Evolutionary conservation across 2,888 invertebrate species (phyloP), one percentile per base, ranked within the genome.

Genomic region (Tyria jacobaeae): DNA sequence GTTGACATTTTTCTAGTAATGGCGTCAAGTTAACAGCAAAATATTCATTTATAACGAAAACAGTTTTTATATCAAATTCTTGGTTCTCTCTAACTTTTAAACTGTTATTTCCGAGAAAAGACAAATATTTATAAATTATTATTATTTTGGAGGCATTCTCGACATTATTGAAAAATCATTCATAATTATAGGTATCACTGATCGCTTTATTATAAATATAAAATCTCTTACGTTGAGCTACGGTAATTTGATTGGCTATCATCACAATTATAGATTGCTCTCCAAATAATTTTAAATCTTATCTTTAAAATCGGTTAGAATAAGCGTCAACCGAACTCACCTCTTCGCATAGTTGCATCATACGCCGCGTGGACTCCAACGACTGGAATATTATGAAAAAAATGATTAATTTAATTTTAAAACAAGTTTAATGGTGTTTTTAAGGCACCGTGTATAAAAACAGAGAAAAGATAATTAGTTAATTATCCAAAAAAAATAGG

Each of bases 341-440:
- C 97, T 98, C 98, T 94, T 98, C 98, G 91, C 98, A 98, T 93
- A 98, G 95, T 79, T 96, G 95, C 95, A 98, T 95, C 98, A 98
- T 98, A 82, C 98, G 97, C 86, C 98, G 95, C 73, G 98, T 98
- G 85, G 97, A 97, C 90, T 98, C 98, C 96, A 98, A 90, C 57
- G 98, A 98, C 98, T 97, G 95, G 87, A 97, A 97, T 86, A 7
- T 50, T 69, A 61, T 49, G 70, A 70, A 48, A 60, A 64, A n/a
- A n/a, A n/a, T n/a, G n/a, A n/a, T n/a, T n/a, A n/a, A n/a, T n/a
- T n/a, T n/a, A n/a, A 54, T 53, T n/a, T 15, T 35, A 21, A 1
- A 17, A 17, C 17, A 17, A 12, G 27, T 21, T 37, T 4, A 37
- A 15, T 37, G 15, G 3, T 44, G 17, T 21, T 35, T 12, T 31